phyloP scores from a whole-genome alignment of 2,888 invertebrate species.

The Caenorhabditis japonica region DNA sequence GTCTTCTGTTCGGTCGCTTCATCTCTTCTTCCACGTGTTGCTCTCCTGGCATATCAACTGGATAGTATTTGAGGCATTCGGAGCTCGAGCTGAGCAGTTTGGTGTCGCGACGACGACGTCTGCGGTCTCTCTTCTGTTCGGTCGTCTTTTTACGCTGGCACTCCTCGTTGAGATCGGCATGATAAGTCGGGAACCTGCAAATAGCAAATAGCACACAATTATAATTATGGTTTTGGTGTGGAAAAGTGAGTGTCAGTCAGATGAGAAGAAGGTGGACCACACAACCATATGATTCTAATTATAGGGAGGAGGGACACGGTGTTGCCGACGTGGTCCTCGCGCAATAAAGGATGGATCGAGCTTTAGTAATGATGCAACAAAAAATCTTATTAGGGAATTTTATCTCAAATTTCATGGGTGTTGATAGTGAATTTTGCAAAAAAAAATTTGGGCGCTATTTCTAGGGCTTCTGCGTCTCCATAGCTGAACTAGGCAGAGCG shows the following conservation, averaged over 20 bases:
- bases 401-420: no score
- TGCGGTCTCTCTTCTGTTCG: slow-evolving; percentile 14
- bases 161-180: slow-evolving; percentile 40
- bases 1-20: slow-evolving; percentile 16
- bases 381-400: no score
- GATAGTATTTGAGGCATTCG: slow-evolving; percentile 69
- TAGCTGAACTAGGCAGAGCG: no score
- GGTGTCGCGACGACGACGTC: slow-evolving; percentile 35
- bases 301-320: slow-evolving; percentile 17
- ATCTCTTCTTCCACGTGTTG: slow-evolving; percentile 5
- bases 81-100: slow-evolving; percentile 51
- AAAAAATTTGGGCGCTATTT: no score
- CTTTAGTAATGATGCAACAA: no score
- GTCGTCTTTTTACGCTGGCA: slow-evolving; percentile 18
- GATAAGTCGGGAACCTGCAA: slow-evolving; percentile 52
- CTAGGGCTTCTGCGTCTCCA: no score
- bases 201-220: slow-evolving; percentile 1
- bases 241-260: slow-evolving; percentile 12
- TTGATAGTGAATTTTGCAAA: no score
- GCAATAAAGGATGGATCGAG: no score
- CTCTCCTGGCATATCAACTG: slow-evolving; percentile 65
- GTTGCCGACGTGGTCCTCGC: slow-evolving; percentile 35
- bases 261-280: not conserved
- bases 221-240: slow-evolving; percentile 22
- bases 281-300: slow-evolving; percentile 41